Evolutionary conservation across 2,113 vertebrate genomes (phyloP), one percentile per base, ranked within the genome.

Genomic region (Herpetotheres cachinnans): DNA sequence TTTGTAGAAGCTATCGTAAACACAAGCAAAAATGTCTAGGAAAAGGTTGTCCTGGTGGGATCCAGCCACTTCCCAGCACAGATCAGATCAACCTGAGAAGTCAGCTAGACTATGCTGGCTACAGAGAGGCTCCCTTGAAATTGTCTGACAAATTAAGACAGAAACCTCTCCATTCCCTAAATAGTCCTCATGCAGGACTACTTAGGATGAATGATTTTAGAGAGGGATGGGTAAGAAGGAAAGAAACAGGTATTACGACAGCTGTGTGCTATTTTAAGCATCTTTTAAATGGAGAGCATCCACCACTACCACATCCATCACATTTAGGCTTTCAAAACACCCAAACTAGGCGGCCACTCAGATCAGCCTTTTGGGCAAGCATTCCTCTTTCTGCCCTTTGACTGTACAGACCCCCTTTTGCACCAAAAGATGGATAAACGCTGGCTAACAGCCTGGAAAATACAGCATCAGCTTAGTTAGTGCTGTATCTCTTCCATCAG

Each of bases 391-490:
- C 71, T 88, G 46, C n/a, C 65, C 59, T 91, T 86, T 54, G 25
- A 58, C n/a, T 81, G 10, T 40, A 40, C 25, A 89, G 80, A 55
- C 13, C 61, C 19, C 12, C 21, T 94, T 62, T 83, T 91, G 58
- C 67, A 82, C 73, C 56, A 30, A n/a, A 87, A 82, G 62, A 88
- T 79, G 85, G 62, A 88, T 72, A 90, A 87, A 96, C 95, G 89
- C 81, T 94, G 93, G 78, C 77, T 77, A 93, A 46, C 66, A 49
- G 54, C 80, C 95, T 79, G 77, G 87, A 90, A 94, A 96, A 93
- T 61, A 67, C 1, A 86, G 29, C 44, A 1, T 74, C 50, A 34
- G 56, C 61, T 87, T 87, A 80, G 69, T 42, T 71, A 70, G 89
- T 25, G 58, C 73, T 85, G 49, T 38, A 80, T 80, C 73, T 90